These are phyloP conservation scores for Epinotia nisella DNA, from an alignment of 2,888 invertebrate genomes.

Conservation along the genomic window DNA sequence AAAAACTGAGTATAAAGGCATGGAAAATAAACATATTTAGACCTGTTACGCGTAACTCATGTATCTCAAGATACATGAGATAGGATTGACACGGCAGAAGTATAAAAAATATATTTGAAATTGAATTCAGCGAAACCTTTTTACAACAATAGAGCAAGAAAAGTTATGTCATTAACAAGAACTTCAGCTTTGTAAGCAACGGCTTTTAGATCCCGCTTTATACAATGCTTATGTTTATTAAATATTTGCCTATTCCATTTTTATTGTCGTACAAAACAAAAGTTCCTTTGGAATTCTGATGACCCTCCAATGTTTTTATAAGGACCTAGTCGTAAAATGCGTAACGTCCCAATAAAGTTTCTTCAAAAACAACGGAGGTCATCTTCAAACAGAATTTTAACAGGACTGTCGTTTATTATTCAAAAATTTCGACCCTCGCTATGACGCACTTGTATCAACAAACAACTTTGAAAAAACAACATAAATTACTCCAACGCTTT, in stretches of 20 bases:
- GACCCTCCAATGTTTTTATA: slow-evolving; percentile 33
- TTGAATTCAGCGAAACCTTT: no score
- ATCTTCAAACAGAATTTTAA: slow-evolving; percentile 56
- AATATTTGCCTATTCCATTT: slow-evolving; percentile 24
- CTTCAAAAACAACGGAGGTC: slow-evolving; percentile 56
- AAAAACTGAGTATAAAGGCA: no score
- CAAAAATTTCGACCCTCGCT: slow-evolving; percentile 60
- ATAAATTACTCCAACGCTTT: slow-evolving; percentile 72
- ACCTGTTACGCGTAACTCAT: no score
- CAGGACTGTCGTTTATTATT: slow-evolving; percentile 55
- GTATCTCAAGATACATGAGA: no score
- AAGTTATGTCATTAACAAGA: neutral
- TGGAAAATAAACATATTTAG: no score
- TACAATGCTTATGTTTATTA: slow-evolving; percentile 21
- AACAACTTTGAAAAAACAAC: slow-evolving; percentile 64
- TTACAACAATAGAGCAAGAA: no score
- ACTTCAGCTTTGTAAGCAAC: slow-evolving; percentile 5
- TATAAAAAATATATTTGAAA: no score
- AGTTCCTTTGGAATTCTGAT: slow-evolving; percentile 30
- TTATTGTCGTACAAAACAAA: slow-evolving; percentile 37
- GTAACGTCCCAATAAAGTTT: slow-evolving; percentile 35
- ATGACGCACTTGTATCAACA: slow-evolving; percentile 76
- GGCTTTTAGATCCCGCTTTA: slow-evolving; percentile 6
- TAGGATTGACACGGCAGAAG: no score
- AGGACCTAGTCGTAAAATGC: slow-evolving; percentile 33